Conservation (phyloP, 1,140 invertebrate genomes). For the Berghia stephanieae region DNA sequence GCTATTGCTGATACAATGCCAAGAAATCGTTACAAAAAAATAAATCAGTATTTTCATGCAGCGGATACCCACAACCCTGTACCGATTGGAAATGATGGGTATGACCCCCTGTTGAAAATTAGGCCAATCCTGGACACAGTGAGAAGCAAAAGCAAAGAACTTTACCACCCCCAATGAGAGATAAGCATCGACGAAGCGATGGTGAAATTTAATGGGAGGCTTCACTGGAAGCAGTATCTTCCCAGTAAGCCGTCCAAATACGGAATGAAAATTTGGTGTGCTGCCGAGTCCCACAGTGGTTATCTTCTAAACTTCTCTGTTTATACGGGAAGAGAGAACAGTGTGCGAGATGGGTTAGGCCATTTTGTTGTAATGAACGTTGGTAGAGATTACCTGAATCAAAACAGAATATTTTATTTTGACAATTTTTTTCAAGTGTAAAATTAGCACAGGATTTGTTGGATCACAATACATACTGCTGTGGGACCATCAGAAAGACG, state of each 20-base stretch:
- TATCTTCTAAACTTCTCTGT: conserved; percentile 23
- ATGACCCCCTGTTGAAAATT: conserved; percentile 43
- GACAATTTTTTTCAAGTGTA: conserved; percentile 31
- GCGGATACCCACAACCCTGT: conserved; percentile 22
- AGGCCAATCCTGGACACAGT: conserved; percentile 36
- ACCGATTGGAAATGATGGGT: conserved; percentile 8
- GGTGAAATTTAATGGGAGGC: conserved; percentile 65
- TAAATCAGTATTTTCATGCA: conserved; percentile 42
- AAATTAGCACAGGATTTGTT: conserved; percentile 23
- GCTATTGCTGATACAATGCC: conserved; percentile 35
- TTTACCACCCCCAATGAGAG: conserved; percentile 27
- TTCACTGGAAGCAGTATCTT: conserved; percentile 65
- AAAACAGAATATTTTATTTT: conserved; percentile 12
- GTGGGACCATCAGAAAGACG: conserved; percentile 8
- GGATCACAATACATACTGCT: conserved; percentile 4
- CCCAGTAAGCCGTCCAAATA: conserved; percentile 65
- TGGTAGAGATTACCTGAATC: background rate
- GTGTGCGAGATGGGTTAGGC: background rate
- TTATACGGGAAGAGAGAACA: conserved; percentile 18
- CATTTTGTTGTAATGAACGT: conserved; percentile 12
- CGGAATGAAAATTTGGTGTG: conserved; percentile 64
- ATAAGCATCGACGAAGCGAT: conserved; percentile 64
- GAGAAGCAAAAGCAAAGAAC: conserved; percentile 16
- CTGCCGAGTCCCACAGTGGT: conserved; percentile 33
- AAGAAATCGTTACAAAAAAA: conserved; percentile 35